Evolutionary conservation across 1,140 invertebrate genomes (phyloP).

Genomic region (Matsumurasca onukii): DNA sequence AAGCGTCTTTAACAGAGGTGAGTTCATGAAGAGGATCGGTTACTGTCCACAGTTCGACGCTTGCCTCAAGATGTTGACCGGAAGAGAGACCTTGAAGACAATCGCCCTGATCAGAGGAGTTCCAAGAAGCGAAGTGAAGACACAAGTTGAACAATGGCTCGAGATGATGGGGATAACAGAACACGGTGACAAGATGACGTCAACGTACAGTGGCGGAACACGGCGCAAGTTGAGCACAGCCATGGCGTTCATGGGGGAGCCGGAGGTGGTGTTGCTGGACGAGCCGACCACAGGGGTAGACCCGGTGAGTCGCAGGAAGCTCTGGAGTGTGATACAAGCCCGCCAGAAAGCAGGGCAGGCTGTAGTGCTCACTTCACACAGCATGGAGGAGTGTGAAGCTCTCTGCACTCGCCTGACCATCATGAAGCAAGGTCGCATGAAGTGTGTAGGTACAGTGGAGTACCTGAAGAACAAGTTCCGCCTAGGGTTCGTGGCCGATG

Average conservation of each 20-base stretch:
- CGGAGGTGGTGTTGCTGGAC: slow-evolving; percentile 67
- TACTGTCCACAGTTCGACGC: slow-evolving; percentile 89
- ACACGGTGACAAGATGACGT: slow-evolving; percentile 73
- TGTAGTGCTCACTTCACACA: slow-evolving; percentile 70
- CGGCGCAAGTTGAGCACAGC: slow-evolving; percentile 86
- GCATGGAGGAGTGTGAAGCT: slow-evolving; percentile 80
- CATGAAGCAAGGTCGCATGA: slow-evolving; percentile 77
- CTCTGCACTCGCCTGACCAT: slow-evolving; percentile 82
- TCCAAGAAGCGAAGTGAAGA: slow-evolving; percentile 59
- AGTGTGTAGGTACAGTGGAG: slow-evolving; percentile 51
- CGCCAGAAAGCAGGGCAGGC: slow-evolving; percentile 51
- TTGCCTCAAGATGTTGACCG: slow-evolving; percentile 78
- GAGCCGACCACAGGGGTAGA: slow-evolving; percentile 41
- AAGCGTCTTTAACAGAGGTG: neutral
- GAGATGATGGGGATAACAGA: slow-evolving; percentile 76
- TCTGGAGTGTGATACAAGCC: slow-evolving; percentile 46
- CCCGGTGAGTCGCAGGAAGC: slow-evolving; percentile 49
- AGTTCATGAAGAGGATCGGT: slow-evolving; percentile 53
- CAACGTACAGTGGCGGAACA: slow-evolving; percentile 88
- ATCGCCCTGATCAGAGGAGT: slow-evolving; percentile 80
- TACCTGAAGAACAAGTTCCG: slow-evolving; percentile 51
- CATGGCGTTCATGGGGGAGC: slow-evolving; percentile 82
- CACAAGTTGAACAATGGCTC: slow-evolving; percentile 67
- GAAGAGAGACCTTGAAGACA: slow-evolving; percentile 76
- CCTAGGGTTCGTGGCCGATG: slow-evolving; percentile 51